Conservation (phyloP, 2,888 invertebrate genomes). For the Lydus trimaculatus region DNA sequence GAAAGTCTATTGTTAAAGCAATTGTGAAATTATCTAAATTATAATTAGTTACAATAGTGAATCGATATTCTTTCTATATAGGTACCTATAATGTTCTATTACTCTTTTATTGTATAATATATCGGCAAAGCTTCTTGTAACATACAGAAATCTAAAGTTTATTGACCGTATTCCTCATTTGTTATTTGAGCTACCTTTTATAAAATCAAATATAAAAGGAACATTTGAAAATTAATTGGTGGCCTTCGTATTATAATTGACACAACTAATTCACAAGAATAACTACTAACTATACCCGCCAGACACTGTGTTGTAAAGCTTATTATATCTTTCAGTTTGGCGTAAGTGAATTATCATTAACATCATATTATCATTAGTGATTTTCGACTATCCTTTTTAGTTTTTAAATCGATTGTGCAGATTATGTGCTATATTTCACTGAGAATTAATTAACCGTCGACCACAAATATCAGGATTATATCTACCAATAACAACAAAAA, state of each 20-base stretch:
- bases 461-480: slow-evolving; percentile 1
- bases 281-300: background rate
- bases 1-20: background rate
- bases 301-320: too few relatives aligned
- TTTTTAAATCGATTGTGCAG: background rate
- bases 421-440: background rate
- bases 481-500: background rate
- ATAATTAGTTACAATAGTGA: slow-evolving; percentile 22
- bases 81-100: background rate
- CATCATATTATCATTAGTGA: too few relatives aligned
- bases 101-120: slow-evolving; percentile 12
- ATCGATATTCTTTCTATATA: slow-evolving; percentile 25
- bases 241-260: slow-evolving; percentile 33
- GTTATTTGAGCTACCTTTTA: slow-evolving; percentile 30
- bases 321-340: too few relatives aligned
- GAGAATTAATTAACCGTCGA: background rate
- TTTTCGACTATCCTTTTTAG: too few relatives aligned
- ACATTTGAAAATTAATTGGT: slow-evolving; percentile 34
- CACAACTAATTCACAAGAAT: slow-evolving; percentile 32
- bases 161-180: slow-evolving; percentile 29
- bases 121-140: slow-evolving; percentile 26
- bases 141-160: slow-evolving; percentile 25
- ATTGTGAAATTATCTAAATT: slow-evolving; percentile 14
- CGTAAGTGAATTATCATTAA: slow-evolving; percentile 14
- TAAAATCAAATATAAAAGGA: slow-evolving; percentile 28